A percentile compares a stretch with the other conserved stretches of the same genome.
Conservation (phyloP, 2,113 vertebrate species). For the Ornithorhynchus anatinus region DNA sequence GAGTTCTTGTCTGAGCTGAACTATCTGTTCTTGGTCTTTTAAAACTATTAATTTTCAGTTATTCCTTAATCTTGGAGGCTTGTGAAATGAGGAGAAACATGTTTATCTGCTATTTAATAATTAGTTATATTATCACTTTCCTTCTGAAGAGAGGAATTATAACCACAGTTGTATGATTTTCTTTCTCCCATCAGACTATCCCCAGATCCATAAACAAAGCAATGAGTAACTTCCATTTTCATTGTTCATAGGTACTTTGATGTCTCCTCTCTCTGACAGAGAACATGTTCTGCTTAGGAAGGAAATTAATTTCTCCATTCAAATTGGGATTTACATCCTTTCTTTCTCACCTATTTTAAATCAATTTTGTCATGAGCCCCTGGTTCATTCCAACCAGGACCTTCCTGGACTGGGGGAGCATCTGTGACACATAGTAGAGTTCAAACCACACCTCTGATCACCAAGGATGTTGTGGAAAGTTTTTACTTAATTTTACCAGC, state of each 20-base stretch:
- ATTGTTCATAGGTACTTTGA: conserved; percentile 45
- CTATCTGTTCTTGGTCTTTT: too few relatives aligned
- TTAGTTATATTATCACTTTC: background rate
- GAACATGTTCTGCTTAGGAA: conserved; percentile 28
- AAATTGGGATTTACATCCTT: conserved; percentile 60
- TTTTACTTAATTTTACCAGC: too few relatives aligned
- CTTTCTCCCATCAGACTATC: background rate
- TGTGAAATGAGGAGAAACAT: too few relatives aligned
- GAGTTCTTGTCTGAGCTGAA: too few relatives aligned
- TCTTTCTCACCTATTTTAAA: conserved; percentile 42
- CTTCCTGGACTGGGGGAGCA: too few relatives aligned
- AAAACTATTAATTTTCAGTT: too few relatives aligned
- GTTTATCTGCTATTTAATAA: too few relatives aligned
- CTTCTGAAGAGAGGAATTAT: background rate
- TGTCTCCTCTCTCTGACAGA: conserved; percentile 17
- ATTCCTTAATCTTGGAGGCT: too few relatives aligned
- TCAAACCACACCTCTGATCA: too few relatives aligned
- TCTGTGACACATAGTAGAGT: too few relatives aligned
- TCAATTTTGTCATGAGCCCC: conserved; percentile 53
- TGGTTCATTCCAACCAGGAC: too few relatives aligned
- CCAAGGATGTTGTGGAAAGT: too few relatives aligned
- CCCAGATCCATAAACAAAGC: background rate
- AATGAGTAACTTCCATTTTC: conserved; percentile 16
- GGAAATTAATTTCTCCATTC: conserved; percentile 57
- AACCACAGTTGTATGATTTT: background rate